Base-by-base conservation (phyloP, 2,888 invertebrate species). In the Noctua janthina region DNA sequence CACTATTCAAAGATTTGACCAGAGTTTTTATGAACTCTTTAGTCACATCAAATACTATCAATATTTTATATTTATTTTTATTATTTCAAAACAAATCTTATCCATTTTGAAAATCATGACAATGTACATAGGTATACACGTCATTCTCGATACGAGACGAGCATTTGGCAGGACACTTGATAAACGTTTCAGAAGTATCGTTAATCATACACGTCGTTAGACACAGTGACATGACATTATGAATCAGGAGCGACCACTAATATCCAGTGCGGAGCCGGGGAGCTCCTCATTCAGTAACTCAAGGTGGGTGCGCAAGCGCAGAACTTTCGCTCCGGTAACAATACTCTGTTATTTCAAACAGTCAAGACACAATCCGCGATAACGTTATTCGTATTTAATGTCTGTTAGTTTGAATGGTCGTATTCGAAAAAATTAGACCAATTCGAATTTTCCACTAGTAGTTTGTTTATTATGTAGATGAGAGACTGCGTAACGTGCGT, bases 401-500 rank as follows among this genome's bases (percentile, higher is more conserved):
- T 15, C 20, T 62, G 62, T 64, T 64, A 78, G 51, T 83, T 64
- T 49, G 62, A 64, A 78, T 74, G 68, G 23, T 67, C 69, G 59
- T 71, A 77, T 74, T 78, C 15, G 66, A 83, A 79, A 79, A 62
- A 74, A 81, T 67, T 77, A 6, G 62, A 80, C 73, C 64, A 78
- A 74, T 81, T 82, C 39, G 68, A 76, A 59, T 74, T 79, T 83
- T 82, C 68, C 59, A 80, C 71, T 62, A 76, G 74, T 39, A 35
- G 74, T 83, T 84, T 86, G 76, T 87, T 85, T 86, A 80, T 86
- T 82, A 81, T 85, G 88, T 81, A 87, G 82, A 87, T 87, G 79
- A 84, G 82, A 79, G 68, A 77, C 69, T 83, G 68, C 68, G 76
- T 74, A 80, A 78, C 82, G 76, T 73, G 68, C 70, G 79, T 72